Evolutionary conservation across 1,140 invertebrate genomes (phyloP), one percentile per base, ranked within the genome.

Genomic region (Bombus balteatus): DNA sequence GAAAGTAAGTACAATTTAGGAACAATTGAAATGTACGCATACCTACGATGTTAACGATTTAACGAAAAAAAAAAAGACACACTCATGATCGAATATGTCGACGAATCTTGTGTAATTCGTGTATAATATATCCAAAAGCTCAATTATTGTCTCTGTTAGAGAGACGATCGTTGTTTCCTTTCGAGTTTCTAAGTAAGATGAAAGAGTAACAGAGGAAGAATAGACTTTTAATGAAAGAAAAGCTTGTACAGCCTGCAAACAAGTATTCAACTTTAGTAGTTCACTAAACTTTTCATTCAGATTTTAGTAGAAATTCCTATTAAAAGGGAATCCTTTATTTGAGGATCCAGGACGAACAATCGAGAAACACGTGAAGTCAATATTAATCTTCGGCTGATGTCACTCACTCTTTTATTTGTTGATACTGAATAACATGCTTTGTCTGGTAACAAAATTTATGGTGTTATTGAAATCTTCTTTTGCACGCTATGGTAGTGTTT

Each of bases 1-100:
- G 79, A 85, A 81, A 75, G 71, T 81, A 85, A 85, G 84, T 85
- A 85, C 84, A 85, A 81, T 39, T 66, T 85, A 85, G 79, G 78
- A 59, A 74, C 37, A 75, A 85, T 43, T 78, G 10, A 59, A 77
- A 83, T 32, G 28, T 84, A 72, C 68, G 32, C 68, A 39, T 70
- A 32, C 25, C 25, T 28, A 59, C 70, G 53, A n/a, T 62, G 79
- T 57, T 43, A 41, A 72, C 47, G 43, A 81, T 70, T 28, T 57
- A 72, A 81, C 47, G 34, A 53, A 79, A 37, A 32, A 5, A 41
- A 59, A 66, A 5, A 32, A 10, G 71, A 18, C 25, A 25, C 39
- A 15, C 37, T 59, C 15, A 28, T 9, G 47, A 71, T 10, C 13
- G 10, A 18, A 79, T 47, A 41, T 28, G 13, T 75, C 81, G 81